phyloP scores from a whole-genome alignment of 2,113 vertebrate genomes.

The Passer domesticus region DNA sequence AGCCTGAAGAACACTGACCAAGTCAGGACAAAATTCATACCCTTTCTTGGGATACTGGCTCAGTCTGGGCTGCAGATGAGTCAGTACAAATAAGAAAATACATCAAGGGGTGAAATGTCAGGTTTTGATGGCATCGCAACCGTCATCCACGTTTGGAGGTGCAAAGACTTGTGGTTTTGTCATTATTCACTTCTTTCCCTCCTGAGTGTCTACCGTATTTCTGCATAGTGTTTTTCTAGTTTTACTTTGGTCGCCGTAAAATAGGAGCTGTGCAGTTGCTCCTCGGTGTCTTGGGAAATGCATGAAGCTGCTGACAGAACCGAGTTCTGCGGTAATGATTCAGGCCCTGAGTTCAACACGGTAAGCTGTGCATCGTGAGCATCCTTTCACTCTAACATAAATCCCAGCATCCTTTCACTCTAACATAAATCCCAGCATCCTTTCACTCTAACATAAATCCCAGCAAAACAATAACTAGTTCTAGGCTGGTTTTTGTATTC shows the following conservation, averaged over 20 bases:
- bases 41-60: neutral
- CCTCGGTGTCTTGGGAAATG: neutral
- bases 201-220: neutral
- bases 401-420: neutral
- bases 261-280: neutral
- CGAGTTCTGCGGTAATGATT: neutral
- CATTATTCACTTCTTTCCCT: neutral
- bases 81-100: neutral
- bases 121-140: neutral
- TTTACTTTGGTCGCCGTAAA: neutral
- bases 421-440: neutral
- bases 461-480: too few relatives aligned
- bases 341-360: neutral
- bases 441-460: neutral
- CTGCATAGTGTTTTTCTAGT: neutral
- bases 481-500: too few relatives aligned
- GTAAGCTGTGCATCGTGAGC: neutral
- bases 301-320: neutral
- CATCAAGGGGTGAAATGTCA: neutral
- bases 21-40: neutral
- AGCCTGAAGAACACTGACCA: neutral
- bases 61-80: neutral
- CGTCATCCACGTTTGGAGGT: fast-evolving
- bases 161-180: neutral
- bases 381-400: too few relatives aligned